A percentile compares a stretch with the other conserved stretches of the same genome.
These are phyloP conservation scores for Eclectus roratus DNA, from an alignment of 2,113 vertebrate species.

Conservation along the genomic window DNA sequence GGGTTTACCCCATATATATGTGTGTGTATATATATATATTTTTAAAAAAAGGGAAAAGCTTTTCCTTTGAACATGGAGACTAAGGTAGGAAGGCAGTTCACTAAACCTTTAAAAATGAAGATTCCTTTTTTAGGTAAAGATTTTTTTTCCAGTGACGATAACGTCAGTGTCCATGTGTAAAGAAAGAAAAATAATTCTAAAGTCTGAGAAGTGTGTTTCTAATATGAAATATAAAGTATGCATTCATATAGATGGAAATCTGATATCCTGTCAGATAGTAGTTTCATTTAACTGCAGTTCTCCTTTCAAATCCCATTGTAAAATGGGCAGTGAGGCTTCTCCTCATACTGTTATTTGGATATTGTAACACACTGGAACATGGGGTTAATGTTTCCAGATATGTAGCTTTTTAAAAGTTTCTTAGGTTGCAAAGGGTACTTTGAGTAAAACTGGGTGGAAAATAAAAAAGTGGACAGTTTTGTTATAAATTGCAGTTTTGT, in stretches of 20 bases:
- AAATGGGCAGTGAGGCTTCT: background rate
- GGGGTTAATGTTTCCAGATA: slow-evolving; percentile 45
- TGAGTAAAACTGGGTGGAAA: slow-evolving; percentile 38
- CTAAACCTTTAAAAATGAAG: background rate
- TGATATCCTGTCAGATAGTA: background rate
- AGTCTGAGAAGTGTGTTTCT: slow-evolving; percentile 2
- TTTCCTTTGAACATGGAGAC: background rate
- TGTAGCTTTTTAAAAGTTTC: slow-evolving; percentile 30
- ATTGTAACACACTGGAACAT: slow-evolving; percentile 10
- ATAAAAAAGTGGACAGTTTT: slow-evolving; percentile 76
- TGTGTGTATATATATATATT: background rate
- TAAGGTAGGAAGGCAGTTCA: background rate
- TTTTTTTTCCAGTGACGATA: background rate
- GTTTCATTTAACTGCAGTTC: slow-evolving; percentile 20
- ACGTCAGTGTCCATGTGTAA: background rate
- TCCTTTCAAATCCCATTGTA: slow-evolving; percentile 6
- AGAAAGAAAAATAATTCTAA: background rate
- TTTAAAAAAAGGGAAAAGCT: background rate
- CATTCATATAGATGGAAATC: background rate
- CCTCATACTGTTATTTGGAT: background rate
- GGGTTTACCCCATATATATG: background rate
- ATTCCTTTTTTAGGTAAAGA: background rate
- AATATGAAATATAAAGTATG: background rate
- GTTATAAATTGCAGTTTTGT: slow-evolving; percentile 85
- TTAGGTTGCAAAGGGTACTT: slow-evolving; percentile 25